These are phyloP conservation scores for Rosalia funebris DNA, from an alignment of 2,888 invertebrate genomes.

Conservation along the genomic window DNA sequence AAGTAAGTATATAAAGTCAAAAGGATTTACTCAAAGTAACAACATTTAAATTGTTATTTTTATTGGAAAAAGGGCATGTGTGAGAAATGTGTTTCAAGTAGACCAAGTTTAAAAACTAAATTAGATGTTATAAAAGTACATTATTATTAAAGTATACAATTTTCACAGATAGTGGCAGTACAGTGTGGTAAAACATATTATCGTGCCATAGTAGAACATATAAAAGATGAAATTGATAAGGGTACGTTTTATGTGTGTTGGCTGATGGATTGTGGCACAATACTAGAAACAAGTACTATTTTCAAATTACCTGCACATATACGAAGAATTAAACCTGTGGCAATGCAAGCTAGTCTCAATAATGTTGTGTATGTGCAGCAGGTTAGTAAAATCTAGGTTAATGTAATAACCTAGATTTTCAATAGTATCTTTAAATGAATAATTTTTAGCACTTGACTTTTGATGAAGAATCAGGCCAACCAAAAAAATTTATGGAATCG, in stretches of 20 bases:
- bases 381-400: constrained; percentile 38
- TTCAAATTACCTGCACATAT: constrained; percentile 46
- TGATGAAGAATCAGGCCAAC: constrained; percentile 29
- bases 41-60: constrained; percentile 5
- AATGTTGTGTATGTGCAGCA: constrained; percentile 48
- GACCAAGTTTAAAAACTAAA: no score
- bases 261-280: constrained; percentile 52
- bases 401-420: no score
- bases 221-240: not conserved
- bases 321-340: constrained; percentile 38
- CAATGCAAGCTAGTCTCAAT: constrained; percentile 49
- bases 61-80: constrained; percentile 2
- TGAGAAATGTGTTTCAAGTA: no score
- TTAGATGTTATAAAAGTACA: no score
- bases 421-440: no score
- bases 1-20: constrained; percentile 30
- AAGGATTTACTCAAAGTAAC: not conserved
- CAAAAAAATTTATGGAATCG: constrained; percentile 26
- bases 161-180: constrained; percentile 44
- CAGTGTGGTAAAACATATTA: constrained; percentile 34
- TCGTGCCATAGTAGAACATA: constrained; percentile 43
- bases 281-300: constrained; percentile 38
- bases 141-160: no score
- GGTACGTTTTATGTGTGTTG: constrained; percentile 45
- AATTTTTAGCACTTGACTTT: constrained; percentile 40